A percentile compares a stretch with the other conserved stretches of the same genome.
Evolutionary conservation across 2,113 vertebrate genomes (phyloP).

Genomic region (Thryonomys swinderianus): DNA sequence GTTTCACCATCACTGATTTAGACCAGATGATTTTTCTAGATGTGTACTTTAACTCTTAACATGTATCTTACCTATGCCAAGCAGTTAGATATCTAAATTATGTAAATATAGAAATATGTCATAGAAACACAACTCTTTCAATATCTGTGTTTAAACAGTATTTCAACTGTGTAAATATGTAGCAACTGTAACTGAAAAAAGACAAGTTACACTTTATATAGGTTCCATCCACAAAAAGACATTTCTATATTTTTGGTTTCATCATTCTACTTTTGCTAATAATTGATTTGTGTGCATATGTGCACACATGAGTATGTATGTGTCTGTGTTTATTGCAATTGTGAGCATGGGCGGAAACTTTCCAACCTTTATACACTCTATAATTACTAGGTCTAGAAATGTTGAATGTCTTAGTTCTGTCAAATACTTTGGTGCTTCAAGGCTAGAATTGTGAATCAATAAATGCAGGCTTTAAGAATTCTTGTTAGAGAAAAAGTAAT

Average conservation of each 20-base stretch:
- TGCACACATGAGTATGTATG: background rate
- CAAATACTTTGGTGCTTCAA: background rate
- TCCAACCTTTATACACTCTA: background rate
- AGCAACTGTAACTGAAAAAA: background rate
- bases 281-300: background rate
- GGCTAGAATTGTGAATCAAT: background rate
- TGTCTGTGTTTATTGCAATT: background rate
- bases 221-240: background rate
- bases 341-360: background rate
- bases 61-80: background rate
- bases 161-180: background rate
- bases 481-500: conserved; percentile 37
- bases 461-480: conserved; percentile 4
- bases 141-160: background rate
- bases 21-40: background rate
- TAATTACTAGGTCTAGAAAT: background rate
- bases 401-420: background rate
- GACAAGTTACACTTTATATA: background rate
- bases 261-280: background rate
- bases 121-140: background rate
- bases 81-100: background rate
- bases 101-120: background rate
- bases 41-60: background rate
- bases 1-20: background rate
- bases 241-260: background rate